Conservation (phyloP, 2,113 vertebrate species). For the Anarrhichthys ocellatus region DNA sequence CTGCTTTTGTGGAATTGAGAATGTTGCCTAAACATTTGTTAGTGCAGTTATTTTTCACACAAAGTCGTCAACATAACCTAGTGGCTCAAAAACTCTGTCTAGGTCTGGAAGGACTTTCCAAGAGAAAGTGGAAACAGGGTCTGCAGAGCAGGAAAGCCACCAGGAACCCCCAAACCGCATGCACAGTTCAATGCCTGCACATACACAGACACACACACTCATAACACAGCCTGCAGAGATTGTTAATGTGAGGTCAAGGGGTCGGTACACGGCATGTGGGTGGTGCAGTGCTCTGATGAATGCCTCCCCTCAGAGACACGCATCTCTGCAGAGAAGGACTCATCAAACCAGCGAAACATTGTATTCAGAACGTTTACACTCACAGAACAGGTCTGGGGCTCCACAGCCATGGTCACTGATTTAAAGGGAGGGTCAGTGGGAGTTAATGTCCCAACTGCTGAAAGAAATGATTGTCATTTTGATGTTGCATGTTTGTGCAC, state of each 20-base stretch:
- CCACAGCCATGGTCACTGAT: constrained; percentile 28
- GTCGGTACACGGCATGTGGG: constrained; percentile 76
- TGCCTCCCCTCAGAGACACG: constrained; percentile 73
- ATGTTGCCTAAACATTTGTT: constrained; percentile 41
- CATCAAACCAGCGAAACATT: constrained; percentile 72
- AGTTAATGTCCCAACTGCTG: constrained; percentile 56
- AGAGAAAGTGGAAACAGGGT: constrained; percentile 65
- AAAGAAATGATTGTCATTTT: constrained; percentile 56
- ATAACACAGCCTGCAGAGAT: constrained; percentile 57
- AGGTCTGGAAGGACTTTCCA: constrained; percentile 60
- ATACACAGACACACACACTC: constrained; percentile 32
- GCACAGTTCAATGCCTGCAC: constrained; percentile 34
- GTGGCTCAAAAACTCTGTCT: constrained; percentile 33
- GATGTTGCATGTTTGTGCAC: constrained; percentile 39
- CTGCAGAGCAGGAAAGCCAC: constrained; percentile 51
- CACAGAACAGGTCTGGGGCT: constrained; percentile 37
- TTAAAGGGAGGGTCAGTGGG: constrained; percentile 48
- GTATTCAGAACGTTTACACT: constrained; percentile 70
- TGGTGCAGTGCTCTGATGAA: constrained; percentile 77
- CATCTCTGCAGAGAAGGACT: constrained; percentile 62
- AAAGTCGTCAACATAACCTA: constrained; percentile 41
- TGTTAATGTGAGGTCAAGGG: constrained; percentile 73
- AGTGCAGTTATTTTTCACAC: constrained; percentile 49
- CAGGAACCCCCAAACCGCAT: constrained; percentile 55
- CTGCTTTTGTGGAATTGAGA: constrained; percentile 32